Evolutionary conservation across 1,140 invertebrate species (phyloP).

Genomic region (Phymastichus coffea): DNA sequence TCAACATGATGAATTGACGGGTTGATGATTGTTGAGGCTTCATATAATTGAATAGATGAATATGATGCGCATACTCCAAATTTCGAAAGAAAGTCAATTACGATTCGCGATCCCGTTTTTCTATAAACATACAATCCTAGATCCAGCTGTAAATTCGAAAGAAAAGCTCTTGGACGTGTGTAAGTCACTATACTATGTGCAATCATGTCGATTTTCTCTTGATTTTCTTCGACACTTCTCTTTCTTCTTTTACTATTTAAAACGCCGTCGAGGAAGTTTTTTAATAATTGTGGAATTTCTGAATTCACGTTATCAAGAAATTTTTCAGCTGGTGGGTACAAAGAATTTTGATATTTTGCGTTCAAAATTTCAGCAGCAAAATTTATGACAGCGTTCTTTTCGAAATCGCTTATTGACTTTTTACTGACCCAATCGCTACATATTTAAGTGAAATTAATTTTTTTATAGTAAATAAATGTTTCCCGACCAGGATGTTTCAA

Average conservation of each 20-base stretch:
- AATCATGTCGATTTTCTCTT: constrained; percentile 36
- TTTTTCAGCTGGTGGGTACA: constrained; percentile 14
- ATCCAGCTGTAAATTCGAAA: constrained; percentile 42
- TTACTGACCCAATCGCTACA: constrained; percentile 9
- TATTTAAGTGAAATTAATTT: constrained; percentile 6
- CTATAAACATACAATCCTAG: constrained; percentile 42
- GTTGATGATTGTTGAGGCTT: constrained; percentile 44
- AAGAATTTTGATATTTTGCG: background rate
- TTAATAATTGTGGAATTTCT: constrained; percentile 17
- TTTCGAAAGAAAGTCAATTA: constrained; percentile 43
- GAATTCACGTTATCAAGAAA: constrained; percentile 17
- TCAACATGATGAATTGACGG: constrained; percentile 29
- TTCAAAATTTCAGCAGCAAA: constrained; percentile 8
- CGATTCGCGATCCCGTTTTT: constrained; percentile 40
- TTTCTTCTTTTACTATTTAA: constrained; percentile 2
- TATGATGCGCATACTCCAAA: constrained; percentile 42
- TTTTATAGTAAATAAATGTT: constrained; percentile 19
- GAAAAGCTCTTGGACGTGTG: constrained; percentile 41
- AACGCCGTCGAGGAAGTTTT: constrained; percentile 1
- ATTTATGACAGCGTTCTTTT: constrained; percentile 3
- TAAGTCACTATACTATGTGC: constrained; percentile 43
- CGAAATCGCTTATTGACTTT: background rate
- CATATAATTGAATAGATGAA: constrained; percentile 40
- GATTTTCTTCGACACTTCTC: constrained; percentile 31
- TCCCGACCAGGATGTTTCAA: background rate